phyloP scores from a whole-genome alignment of 2,113 vertebrate species.

The Nannospalax galili region DNA sequence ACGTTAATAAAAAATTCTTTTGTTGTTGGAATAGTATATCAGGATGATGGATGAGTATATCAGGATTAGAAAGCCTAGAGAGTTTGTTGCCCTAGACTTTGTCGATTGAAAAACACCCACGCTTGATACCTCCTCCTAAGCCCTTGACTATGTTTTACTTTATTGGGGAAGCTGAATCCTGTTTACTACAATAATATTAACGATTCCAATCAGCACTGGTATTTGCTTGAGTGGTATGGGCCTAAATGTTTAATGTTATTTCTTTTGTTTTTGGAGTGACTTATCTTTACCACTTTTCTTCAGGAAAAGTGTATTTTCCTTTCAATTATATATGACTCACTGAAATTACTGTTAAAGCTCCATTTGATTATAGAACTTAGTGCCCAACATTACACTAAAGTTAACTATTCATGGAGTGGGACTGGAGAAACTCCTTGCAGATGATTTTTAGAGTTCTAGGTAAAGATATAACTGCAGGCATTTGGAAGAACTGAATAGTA shows the following conservation, averaged over 20 bases:
- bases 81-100: too few species aligned
- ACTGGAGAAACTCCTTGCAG: conserved; percentile 4
- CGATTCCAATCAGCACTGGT: background rate
- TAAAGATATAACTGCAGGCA: conserved; percentile 31
- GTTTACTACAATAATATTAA: too few species aligned
- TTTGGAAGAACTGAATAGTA: conserved; percentile 53
- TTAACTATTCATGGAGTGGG: background rate
- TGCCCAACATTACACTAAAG: conserved; percentile 4
- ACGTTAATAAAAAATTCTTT: background rate
- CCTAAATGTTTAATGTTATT: background rate
- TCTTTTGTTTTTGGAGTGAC: background rate
- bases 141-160: background rate
- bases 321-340: background rate
- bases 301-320: background rate
- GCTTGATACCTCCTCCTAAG: background rate
- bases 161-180: background rate
- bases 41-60: background rate
- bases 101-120: background rate
- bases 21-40: background rate
- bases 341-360: conserved; percentile 24
- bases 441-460: background rate
- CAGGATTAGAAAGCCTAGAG: background rate
- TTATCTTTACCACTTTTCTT: background rate
- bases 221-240: background rate
- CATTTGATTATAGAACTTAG: conserved; percentile 13